Evolutionary conservation across 2,888 invertebrate genomes (phyloP), one percentile per base, ranked within the genome.

Genomic region (Nipponacmea schrenckii): DNA sequence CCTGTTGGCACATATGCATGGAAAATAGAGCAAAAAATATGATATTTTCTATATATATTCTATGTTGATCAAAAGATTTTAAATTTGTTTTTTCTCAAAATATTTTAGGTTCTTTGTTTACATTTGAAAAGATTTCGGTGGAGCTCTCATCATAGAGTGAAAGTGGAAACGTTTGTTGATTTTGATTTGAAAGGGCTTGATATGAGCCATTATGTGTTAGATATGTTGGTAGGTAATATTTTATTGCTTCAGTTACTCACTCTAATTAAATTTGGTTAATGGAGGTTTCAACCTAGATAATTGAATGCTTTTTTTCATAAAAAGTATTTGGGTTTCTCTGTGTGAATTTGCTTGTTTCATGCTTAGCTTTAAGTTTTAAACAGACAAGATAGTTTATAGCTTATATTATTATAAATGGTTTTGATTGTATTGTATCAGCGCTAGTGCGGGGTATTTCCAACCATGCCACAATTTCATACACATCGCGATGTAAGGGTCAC

Each of bases 81-180:
- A 10, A 27, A 4, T 26, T 27, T 44, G 45, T 45, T n/a, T 24
- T 15, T 4, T 65, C 12, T 17, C 14, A 66, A 45, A 65, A 24
- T 67, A 67, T 83, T 88, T 31, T 84, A 92, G 92, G 92, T 95
- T 45, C 90, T 95, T 79, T 95, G 95, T 90, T 89, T 95, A 83
- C 95, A 95, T 88, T 91, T 95, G 81, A 95, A 95, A 90, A 90
- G 95, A 81, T 95, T 95, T 89, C 92, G 94, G 79, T 95, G 94
- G 94, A 93, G 93, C 85, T 93, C 93, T 86, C 93, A 92, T 84
- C 93, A 93, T 86, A 92, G 94, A 75, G 93, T 93, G 77, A 95
- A 95, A 89, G 91, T 95, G 84, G 94, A 95, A 89, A 93, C 93
- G 71, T 91, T 91, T 86, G 93, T 95, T 77, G 92, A 93, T 83